These are phyloP conservation scores for Cremastinae sp. DNA, from an alignment of 2,888 invertebrate genomes.

Conservation along the genomic window DNA sequence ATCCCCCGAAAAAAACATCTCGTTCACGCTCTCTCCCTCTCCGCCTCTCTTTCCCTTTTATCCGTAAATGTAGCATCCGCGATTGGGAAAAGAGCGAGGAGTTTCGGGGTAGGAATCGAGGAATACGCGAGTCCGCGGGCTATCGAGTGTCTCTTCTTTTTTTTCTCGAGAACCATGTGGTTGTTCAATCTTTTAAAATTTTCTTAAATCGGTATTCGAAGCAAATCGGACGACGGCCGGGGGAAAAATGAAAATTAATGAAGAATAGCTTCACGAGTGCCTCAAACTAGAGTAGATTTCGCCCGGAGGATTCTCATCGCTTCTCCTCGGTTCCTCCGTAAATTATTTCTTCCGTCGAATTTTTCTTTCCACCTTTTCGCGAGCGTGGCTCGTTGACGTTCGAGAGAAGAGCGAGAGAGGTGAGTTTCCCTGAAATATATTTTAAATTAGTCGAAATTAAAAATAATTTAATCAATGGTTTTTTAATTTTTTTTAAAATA, in stretches of 20 bases:
- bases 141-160: slow-evolving; percentile 25
- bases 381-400: neutral
- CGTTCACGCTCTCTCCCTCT: no score
- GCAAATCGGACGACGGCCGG: slow-evolving; percentile 2
- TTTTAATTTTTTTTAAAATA: no score
- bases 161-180: slow-evolving; percentile 55
- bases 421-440: slow-evolving; percentile 8
- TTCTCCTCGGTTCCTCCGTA: slow-evolving; percentile 6
- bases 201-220: slow-evolving; percentile 32
- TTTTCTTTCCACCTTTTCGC: slow-evolving; percentile 16
- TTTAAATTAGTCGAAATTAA: no score
- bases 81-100: slow-evolving; percentile 61
- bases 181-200: slow-evolving; percentile 59
- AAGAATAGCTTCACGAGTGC: slow-evolving; percentile 67
- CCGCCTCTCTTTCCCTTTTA: slow-evolving; percentile 59
- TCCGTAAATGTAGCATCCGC: slow-evolving; percentile 71
- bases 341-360: slow-evolving; percentile 6
- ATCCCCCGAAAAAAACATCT: slow-evolving; percentile 64
- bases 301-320: slow-evolving; percentile 17
- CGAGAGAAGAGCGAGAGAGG: neutral
- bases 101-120: no score
- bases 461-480: no score
- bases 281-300: slow-evolving; percentile 58
- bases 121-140: no score
- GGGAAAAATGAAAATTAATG: slow-evolving; percentile 53